Percentiles rank a stretch among this genome's conserved stretches.
Evolutionary conservation across 2,888 invertebrate species (phyloP).

Genomic region (Acleris sparsana): DNA sequence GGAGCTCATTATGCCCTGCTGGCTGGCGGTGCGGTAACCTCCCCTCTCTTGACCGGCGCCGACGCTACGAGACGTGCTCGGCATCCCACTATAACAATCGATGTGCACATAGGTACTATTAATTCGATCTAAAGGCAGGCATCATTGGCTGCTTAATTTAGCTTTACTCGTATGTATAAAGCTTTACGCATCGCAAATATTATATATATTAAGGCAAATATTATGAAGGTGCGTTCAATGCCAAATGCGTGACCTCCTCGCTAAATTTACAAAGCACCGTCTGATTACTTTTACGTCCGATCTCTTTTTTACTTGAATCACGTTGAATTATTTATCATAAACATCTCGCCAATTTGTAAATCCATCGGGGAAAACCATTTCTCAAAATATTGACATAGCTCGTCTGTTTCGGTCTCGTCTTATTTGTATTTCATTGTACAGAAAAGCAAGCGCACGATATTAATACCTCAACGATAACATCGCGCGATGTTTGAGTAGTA

Average conservation of each 20-base stretch:
- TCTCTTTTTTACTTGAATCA: constrained; percentile 12
- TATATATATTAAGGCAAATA: constrained; percentile 27
- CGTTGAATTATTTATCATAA: constrained; percentile 20
- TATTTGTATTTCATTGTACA: neutral
- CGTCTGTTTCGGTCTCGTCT: constrained; percentile 1
- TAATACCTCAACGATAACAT: constrained; percentile 1
- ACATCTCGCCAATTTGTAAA: neutral
- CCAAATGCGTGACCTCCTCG: constrained; percentile 28
- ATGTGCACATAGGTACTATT: constrained; percentile 7
- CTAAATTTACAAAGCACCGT: constrained; percentile 21
- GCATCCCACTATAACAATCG: constrained; percentile 24
- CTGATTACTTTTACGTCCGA: constrained; percentile 24
- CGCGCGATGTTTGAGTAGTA: neutral
- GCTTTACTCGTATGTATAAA: neutral
- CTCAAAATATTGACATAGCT: constrained; percentile 17
- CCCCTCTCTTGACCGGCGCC: constrained; percentile 21
- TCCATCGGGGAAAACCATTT: neutral
- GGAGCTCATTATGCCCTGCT: constrained; percentile 41
- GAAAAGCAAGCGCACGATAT: neutral
- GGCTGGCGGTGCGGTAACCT: constrained; percentile 48
- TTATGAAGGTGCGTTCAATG: constrained; percentile 34
- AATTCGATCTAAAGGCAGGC: constrained; percentile 16
- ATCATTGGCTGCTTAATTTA: constrained; percentile 8
- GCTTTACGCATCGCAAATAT: constrained; percentile 3
- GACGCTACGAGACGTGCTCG: constrained; percentile 18